Evolutionary conservation across 1,140 invertebrate genomes (phyloP).

Genomic region (Temnothorax curvispinosus): DNA sequence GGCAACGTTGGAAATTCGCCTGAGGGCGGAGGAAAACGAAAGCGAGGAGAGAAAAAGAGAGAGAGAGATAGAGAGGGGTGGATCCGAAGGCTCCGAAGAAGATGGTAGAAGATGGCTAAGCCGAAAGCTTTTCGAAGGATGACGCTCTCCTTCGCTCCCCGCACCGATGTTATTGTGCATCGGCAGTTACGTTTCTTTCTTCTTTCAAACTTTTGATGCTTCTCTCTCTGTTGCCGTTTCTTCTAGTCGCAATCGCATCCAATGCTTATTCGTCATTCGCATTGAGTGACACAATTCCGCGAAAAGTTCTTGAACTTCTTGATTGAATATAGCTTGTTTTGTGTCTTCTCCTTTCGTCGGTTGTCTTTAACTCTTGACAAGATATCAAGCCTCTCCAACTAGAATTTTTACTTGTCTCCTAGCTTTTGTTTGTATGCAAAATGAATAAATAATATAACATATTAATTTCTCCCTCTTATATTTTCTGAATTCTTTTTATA

Average conservation of each 20-base stretch:
- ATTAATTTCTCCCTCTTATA: background rate
- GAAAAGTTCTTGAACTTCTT: background rate
- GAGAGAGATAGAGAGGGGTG: background rate
- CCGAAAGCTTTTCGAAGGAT: conserved; percentile 69
- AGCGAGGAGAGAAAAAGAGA: background rate
- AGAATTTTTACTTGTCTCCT: background rate
- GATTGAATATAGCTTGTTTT: background rate
- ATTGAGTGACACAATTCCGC: too few relatives aligned
- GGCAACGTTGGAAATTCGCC: conserved; percentile 76
- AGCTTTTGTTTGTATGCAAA: background rate
- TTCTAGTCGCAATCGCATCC: background rate
- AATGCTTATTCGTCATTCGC: background rate
- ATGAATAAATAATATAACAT: background rate
- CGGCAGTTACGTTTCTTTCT: background rate
- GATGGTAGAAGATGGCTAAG: conserved; percentile 45
- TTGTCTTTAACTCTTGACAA: background rate
- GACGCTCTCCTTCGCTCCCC: background rate
- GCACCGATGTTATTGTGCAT: background rate
- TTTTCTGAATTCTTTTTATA: background rate
- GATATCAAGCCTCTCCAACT: background rate
- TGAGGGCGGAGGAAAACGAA: conserved; percentile 34
- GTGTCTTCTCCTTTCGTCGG: background rate
- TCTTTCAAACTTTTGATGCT: background rate
- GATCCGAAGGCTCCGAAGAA: too few relatives aligned
- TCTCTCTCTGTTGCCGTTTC: background rate